Evolutionary conservation across 2,113 vertebrate genomes (phyloP), one percentile per base, ranked within the genome.

Genomic region (Machaerirhynchus nigripectus): DNA sequence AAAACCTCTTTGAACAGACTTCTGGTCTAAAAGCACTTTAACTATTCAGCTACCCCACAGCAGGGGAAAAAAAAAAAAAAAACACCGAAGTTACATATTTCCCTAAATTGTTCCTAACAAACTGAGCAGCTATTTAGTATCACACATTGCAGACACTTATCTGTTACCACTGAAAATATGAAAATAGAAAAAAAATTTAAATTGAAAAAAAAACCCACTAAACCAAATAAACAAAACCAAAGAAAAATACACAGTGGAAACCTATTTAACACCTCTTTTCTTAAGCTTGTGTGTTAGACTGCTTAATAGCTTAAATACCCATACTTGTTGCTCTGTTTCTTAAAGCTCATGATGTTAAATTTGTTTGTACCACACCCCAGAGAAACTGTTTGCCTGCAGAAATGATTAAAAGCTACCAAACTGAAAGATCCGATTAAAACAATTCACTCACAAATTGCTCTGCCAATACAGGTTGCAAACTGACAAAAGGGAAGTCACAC

Each of bases 401-500:
- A 95, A 91, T 37, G 12, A 95, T 81, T 12, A 37, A 76, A 49
- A 91, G 70, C 73, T 89, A 64, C 49, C 4, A 13, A 93, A 91
- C 37, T 53, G 63, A 77, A 90, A 91, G 49, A 92, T 88, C 42
- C 4, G 1, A 33, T 50, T 91, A 90, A 95, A 49, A 89, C 5
- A 2, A 85, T 73, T 46, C 89, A 59, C 49, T 83, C 90, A 78
- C 61, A 91, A 85, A 95, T 39, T 79, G 64, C 46, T 95, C 76
- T 92, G 68, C 74, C 91, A 93, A 77, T 91, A 91, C n/a, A 86
- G 73, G 57, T 90, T 80, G 95, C 65, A 85, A 93, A 94, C 28
- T 44, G 79, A 83, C 33, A 86, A 92, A 94, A 91, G 61, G 44
- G 52, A 93, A 84, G 75, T 69, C 64, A 52, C 24, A 23, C 35